Evolutionary conservation across 2,797 vertebrate genomes (phyloP).

Genomic region (Morus bassanus): DNA sequence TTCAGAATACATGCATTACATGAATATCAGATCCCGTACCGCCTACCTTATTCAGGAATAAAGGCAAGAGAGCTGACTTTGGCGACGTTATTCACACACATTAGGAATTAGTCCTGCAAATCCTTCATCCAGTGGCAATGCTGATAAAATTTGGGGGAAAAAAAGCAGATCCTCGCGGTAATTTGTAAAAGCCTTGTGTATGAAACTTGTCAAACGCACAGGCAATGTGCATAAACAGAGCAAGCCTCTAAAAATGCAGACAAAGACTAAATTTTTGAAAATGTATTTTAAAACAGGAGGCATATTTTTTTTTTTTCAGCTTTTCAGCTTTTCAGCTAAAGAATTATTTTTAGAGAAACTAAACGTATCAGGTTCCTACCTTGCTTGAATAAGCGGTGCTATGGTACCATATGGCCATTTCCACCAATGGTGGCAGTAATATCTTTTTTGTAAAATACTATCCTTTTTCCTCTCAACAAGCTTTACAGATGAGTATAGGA

Average conservation of each 20-base stretch:
- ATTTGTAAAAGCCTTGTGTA: background rate
- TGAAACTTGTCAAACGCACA: background rate
- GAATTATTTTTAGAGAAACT: background rate
- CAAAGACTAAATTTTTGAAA: background rate
- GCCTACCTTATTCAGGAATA: background rate
- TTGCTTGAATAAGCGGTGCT: background rate
- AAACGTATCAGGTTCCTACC: background rate
- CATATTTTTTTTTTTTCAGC: too few species aligned
- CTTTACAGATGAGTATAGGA: slow-evolving; percentile 6
- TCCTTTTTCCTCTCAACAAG: slow-evolving; percentile 23
- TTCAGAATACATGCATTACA: background rate
- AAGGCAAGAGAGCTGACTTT: background rate
- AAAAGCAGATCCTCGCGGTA: accelerated
- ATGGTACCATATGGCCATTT: background rate
- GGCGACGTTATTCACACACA: accelerated
- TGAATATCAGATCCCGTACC: accelerated
- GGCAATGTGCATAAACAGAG: background rate
- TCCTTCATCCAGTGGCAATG: accelerated
- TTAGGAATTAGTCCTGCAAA: background rate
- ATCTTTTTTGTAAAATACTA: background rate
- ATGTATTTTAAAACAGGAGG: background rate
- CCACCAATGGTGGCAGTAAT: background rate
- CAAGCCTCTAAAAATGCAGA: background rate
- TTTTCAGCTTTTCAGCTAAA: too few species aligned
- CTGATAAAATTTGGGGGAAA: background rate